Percentiles rank a stretch among this genome's conserved stretches.
These are phyloP conservation scores for Trachythela sp. DNA, from an alignment of 64 coral and sea anemone genomes.

Conservation along the genomic window DNA sequence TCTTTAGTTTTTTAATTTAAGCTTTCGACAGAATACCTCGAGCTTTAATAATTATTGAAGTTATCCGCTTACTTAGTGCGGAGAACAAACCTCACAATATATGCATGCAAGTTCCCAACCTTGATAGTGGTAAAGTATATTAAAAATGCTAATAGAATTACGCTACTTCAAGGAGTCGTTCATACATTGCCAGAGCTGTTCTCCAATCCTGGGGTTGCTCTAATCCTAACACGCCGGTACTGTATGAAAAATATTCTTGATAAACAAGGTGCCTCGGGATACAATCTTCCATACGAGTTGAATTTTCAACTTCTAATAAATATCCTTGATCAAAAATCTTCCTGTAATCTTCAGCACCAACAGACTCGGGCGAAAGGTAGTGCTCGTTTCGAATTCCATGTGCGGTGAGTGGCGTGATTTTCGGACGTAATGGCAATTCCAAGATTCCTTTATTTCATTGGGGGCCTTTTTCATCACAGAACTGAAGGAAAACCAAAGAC, in stretches of 20 bases:
- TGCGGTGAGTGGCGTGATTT: slow-evolving; percentile 5
- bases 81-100: too few relatives aligned
- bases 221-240: slow-evolving; percentile 19
- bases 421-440: neutral
- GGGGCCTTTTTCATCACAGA: neutral
- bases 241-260: slow-evolving; percentile 46
- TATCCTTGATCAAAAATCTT: slow-evolving; percentile 5
- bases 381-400: slow-evolving; percentile 40
- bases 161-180: neutral
- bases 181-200: slow-evolving; percentile 18
- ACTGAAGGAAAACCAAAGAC: neutral
- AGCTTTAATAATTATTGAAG: too few relatives aligned
- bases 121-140: too few relatives aligned
- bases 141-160: too few relatives aligned
- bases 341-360: slow-evolving; percentile 9
- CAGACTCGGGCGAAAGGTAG: slow-evolving; percentile 44
- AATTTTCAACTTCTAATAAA: slow-evolving; percentile 24
- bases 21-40: too few relatives aligned
- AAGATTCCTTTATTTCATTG: neutral
- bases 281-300: neutral
- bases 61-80: too few relatives aligned
- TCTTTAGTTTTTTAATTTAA: too few relatives aligned
- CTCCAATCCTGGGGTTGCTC: slow-evolving; percentile 35
- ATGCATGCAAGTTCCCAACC: too few relatives aligned
- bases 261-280: slow-evolving; percentile 34